Evolutionary conservation across 1,140 invertebrate genomes (phyloP).

Genomic region (Drosophila oshimai): DNA sequence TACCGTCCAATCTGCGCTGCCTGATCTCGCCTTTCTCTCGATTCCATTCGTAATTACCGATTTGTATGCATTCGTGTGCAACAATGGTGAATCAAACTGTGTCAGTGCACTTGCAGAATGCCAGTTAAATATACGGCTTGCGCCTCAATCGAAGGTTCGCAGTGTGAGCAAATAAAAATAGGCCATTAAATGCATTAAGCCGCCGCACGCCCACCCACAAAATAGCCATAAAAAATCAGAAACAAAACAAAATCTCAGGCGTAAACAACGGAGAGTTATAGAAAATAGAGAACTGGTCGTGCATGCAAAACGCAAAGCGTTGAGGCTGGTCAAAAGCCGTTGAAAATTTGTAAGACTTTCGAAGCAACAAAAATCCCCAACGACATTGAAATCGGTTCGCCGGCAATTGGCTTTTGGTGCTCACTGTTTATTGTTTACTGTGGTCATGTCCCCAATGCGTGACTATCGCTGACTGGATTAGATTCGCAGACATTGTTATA

Average conservation of each 20-base stretch:
- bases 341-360: slow-evolving; percentile 48
- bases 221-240: slow-evolving; percentile 35
- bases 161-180: slow-evolving; percentile 38
- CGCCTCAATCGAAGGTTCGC: slow-evolving; percentile 27
- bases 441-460: slow-evolving; percentile 11
- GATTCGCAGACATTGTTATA: background rate
- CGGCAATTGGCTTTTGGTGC: slow-evolving; percentile 2
- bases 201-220: slow-evolving; percentile 50
- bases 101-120: slow-evolving; percentile 62
- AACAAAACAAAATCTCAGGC: slow-evolving; percentile 15
- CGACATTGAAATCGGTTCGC: slow-evolving; percentile 53
- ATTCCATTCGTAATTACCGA: slow-evolving; percentile 45
- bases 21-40: slow-evolving; percentile 42
- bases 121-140: slow-evolving; percentile 51
- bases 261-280: slow-evolving; percentile 32
- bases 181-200: slow-evolving; percentile 54
- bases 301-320: slow-evolving; percentile 54
- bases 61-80: slow-evolving; percentile 59
- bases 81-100: slow-evolving; percentile 46
- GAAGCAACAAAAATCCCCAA: slow-evolving; percentile 24
- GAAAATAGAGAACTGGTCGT: slow-evolving; percentile 40
- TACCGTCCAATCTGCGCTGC: slow-evolving; percentile 17
- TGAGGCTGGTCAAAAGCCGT: slow-evolving; percentile 70
- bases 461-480: slow-evolving; percentile 6
- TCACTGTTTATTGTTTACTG: background rate